These are phyloP conservation scores for Clarias batrachus DNA, from an alignment of 2,113 vertebrate species.

Conservation along the genomic window DNA sequence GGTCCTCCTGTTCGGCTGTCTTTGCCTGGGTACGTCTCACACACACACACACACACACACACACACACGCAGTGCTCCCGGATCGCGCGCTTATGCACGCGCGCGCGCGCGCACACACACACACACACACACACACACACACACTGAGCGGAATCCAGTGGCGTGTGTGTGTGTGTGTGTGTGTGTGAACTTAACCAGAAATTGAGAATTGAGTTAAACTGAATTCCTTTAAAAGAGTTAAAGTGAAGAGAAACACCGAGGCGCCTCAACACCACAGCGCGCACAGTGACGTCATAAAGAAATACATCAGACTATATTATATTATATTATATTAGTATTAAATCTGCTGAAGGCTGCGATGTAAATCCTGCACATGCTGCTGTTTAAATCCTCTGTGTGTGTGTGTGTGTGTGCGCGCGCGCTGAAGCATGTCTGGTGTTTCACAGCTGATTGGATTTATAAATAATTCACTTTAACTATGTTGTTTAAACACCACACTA, in stretches of 20 bases:
- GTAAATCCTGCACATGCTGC: not conserved
- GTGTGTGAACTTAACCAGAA: not conserved
- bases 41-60: conserved; percentile 15
- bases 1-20: conserved; percentile 8
- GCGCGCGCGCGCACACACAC: not conserved
- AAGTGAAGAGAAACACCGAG: too few species aligned
- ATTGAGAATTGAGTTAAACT: too few species aligned
- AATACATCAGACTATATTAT: too few species aligned
- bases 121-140: not conserved
- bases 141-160: not conserved
- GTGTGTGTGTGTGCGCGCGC: not conserved
- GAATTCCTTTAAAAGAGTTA: too few species aligned
- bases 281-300: too few species aligned
- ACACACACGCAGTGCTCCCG: not conserved
- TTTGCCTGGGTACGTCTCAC: conserved; percentile 6
- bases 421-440: not conserved
- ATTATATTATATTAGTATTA: not conserved
- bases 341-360: not conserved
- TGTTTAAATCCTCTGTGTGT: not conserved
- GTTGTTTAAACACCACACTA: not conserved
- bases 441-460: not conserved
- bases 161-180: too few species aligned
- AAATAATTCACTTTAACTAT: not conserved
- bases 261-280: too few species aligned
- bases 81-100: not conserved